A percentile compares a stretch with the other conserved stretches of the same genome.
phyloP scores from a whole-genome alignment of 2,888 invertebrate genomes.

The Panzeria rudis region DNA sequence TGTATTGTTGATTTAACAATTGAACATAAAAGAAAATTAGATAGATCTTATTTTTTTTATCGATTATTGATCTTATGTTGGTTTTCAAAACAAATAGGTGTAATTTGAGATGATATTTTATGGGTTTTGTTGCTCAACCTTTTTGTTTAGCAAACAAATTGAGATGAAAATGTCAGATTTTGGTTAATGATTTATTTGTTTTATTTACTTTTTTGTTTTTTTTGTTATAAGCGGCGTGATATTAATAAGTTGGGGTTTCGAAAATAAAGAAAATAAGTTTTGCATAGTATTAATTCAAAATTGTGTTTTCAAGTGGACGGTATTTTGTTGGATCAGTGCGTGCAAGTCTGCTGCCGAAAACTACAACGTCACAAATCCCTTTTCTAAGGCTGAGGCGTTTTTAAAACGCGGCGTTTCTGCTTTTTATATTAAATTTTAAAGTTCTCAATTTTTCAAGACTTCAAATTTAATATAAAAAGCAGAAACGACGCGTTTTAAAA shows the following conservation, averaged over 20 bases:
- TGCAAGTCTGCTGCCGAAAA: too few species aligned
- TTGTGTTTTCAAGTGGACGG: too few species aligned
- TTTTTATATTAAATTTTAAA: too few species aligned
- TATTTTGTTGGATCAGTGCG: too few species aligned
- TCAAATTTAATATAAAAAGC: too few species aligned
- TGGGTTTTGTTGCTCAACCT: neutral
- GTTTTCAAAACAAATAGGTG: conserved; percentile 24
- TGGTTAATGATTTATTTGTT: neutral
- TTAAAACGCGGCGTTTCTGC: too few species aligned
- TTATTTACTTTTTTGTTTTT: neutral
- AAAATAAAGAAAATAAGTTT: neutral
- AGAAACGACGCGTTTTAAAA: too few species aligned
- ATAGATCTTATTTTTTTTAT: conserved; percentile 37
- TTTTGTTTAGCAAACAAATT: neutral
- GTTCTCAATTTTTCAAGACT: too few species aligned
- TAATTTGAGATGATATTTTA: conserved; percentile 21
- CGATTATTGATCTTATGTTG: conserved; percentile 29
- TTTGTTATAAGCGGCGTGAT: too few species aligned
- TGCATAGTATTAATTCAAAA: neutral
- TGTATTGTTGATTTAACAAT: conserved; percentile 41
- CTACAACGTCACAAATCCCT: too few species aligned
- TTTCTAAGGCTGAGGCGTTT: too few species aligned
- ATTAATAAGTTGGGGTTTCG: neutral
- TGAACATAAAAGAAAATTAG: conserved; percentile 17
- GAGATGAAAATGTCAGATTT: conserved; percentile 17